Percentiles rank a stretch among this genome's conserved stretches.
Evolutionary conservation across 2,797 vertebrate genomes (phyloP).

Genomic region (Oreochromis grahami): DNA sequence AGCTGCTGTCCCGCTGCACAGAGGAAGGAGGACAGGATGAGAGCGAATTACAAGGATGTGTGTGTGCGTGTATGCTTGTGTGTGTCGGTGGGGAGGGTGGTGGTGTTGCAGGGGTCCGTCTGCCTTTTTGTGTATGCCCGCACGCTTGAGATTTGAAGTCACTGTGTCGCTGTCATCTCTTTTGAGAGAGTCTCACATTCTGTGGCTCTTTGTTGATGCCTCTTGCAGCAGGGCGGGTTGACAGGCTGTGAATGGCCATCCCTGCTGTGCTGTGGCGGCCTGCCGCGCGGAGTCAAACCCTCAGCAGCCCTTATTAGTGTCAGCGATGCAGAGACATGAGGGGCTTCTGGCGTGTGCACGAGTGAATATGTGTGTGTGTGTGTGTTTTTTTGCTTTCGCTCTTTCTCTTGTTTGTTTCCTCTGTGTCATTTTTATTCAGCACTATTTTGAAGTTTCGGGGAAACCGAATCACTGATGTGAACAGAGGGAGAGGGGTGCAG

Average conservation of each 20-base stretch:
- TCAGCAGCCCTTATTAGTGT: slow-evolving; percentile 74
- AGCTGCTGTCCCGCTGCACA: slow-evolving; percentile 56
- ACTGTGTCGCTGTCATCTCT: slow-evolving; percentile 58
- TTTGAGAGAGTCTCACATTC: slow-evolving; percentile 60
- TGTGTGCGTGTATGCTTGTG: slow-evolving; percentile 1
- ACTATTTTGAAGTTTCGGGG: not conserved
- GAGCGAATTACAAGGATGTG: slow-evolving; percentile 28
- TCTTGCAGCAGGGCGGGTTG: slow-evolving; percentile 55
- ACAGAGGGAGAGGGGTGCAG: not conserved
- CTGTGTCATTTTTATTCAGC: slow-evolving; percentile 7
- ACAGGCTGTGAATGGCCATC: slow-evolving; percentile 73
- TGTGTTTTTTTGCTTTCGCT: not conserved
- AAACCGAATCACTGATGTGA: slow-evolving; percentile 28
- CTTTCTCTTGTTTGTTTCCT: not conserved
- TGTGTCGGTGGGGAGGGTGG: not conserved
- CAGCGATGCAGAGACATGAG: slow-evolving; percentile 56
- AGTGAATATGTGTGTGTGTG: not conserved
- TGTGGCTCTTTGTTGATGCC: slow-evolving; percentile 59
- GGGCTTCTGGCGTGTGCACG: slow-evolving; percentile 9
- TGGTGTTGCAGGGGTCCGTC: not conserved
- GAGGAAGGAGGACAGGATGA: slow-evolving; percentile 22
- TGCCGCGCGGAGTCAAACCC: slow-evolving; percentile 67
- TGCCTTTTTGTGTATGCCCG: slow-evolving; percentile 49
- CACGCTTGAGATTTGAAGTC: slow-evolving; percentile 63
- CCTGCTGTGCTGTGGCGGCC: slow-evolving; percentile 67